phyloP scores from a whole-genome alignment of 1,140 invertebrate species.

The Pseudobourletiella spinata region DNA sequence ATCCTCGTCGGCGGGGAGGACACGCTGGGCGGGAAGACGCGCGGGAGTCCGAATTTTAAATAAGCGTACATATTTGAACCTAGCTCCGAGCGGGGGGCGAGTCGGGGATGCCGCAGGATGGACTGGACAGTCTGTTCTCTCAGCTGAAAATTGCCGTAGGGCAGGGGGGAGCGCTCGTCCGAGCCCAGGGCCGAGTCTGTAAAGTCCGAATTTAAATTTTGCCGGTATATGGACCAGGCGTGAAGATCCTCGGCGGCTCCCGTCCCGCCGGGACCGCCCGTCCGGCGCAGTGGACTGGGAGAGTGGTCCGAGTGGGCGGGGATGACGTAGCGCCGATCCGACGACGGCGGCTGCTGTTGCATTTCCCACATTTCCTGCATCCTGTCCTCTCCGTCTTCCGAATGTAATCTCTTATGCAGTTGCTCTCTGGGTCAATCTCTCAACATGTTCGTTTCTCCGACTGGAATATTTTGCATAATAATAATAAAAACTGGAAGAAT shows the following conservation, averaged over 20 bases:
- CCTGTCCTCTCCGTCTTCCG: too few species aligned
- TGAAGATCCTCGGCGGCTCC: conserved; percentile 77
- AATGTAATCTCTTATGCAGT: too few species aligned
- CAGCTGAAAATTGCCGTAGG: conserved; percentile 85
- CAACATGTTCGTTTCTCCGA: too few species aligned
- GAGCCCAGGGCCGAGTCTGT: conserved; percentile 85
- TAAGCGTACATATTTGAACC: conserved; percentile 62
- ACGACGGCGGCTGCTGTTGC: conserved; percentile 38
- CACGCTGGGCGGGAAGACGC: conserved; percentile 73
- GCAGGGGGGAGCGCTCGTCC: conserved; percentile 76
- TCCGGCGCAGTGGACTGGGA: conserved; percentile 36
- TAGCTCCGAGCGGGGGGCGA: conserved; percentile 29
- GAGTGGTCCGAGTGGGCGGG: conserved; percentile 43
- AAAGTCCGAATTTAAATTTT: conserved; percentile 91
- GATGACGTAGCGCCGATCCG: conserved; percentile 70
- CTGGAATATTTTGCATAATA: too few species aligned
- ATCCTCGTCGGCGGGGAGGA: conserved; percentile 51
- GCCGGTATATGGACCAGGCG: conserved; percentile 91
- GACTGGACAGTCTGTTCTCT: conserved; percentile 86
- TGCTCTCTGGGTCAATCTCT: too few species aligned
- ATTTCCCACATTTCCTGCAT: conserved; percentile 38
- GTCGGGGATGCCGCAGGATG: conserved; percentile 76
- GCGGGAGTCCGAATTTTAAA: conserved; percentile 69
- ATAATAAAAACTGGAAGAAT: too few species aligned
- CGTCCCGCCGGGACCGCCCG: conserved; percentile 35